These are phyloP conservation scores for Siniperca chuatsi DNA, from an alignment of 2,113 vertebrate genomes.

Conservation along the genomic window DNA sequence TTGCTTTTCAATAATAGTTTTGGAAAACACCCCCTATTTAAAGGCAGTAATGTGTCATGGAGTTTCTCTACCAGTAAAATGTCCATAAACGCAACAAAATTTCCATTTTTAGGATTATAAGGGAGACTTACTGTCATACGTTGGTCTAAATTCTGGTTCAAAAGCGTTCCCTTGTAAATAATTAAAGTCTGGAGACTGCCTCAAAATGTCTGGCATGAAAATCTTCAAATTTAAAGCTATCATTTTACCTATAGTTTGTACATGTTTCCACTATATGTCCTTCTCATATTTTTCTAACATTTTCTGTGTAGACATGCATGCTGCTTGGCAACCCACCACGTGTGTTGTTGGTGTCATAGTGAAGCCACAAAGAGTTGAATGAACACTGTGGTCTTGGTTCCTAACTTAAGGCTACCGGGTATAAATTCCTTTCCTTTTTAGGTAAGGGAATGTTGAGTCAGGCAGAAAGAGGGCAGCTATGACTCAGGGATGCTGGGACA, in stretches of 20 bases:
- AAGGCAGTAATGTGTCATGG: background rate
- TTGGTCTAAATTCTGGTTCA: background rate
- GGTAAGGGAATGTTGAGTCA: constrained; percentile 49
- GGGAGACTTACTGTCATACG: background rate
- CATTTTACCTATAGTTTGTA: background rate
- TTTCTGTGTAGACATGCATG: constrained; percentile 15
- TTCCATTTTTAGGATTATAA: background rate
- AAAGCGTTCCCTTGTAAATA: background rate
- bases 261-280: constrained; percentile 28
- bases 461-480: constrained; percentile 33
- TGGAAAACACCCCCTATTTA: background rate
- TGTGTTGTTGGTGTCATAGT: background rate
- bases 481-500: constrained; percentile 46
- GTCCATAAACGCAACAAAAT: background rate
- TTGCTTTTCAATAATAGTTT: background rate
- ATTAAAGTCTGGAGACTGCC: background rate
- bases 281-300: constrained; percentile 15
- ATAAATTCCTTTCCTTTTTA: constrained; percentile 56
- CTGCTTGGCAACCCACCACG: background rate
- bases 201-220: background rate
- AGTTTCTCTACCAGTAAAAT: background rate
- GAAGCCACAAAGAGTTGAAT: constrained; percentile 16
- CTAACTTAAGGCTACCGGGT: constrained; percentile 3
- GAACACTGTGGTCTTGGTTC: constrained; percentile 28
- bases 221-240: background rate